These are phyloP conservation scores for Cheilosia soror DNA, from an alignment of 2,888 invertebrate genomes.

Conservation along the genomic window DNA sequence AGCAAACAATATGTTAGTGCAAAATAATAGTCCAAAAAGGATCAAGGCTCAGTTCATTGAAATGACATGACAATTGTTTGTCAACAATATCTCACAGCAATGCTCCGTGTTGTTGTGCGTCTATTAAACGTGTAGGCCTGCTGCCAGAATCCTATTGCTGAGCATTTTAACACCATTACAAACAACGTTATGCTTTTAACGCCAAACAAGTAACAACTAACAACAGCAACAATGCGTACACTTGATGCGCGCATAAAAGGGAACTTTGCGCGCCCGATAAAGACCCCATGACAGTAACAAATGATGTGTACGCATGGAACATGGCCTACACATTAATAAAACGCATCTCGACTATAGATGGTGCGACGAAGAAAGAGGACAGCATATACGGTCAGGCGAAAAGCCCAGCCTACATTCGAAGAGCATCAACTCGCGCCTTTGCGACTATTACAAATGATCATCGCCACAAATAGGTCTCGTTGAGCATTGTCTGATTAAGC, in stretches of 20 bases:
- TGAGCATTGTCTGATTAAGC: slow-evolving; percentile 18
- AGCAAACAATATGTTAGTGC: no score
- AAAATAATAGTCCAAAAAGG: not conserved
- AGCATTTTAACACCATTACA: slow-evolving; percentile 42
- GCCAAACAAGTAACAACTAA: slow-evolving; percentile 21
- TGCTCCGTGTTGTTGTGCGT: not conserved
- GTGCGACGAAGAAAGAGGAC: not conserved
- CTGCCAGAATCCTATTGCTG: not conserved
- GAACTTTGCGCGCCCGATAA: slow-evolving; percentile 26
- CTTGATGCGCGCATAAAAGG: slow-evolving; percentile 29
- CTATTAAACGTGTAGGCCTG: not conserved
- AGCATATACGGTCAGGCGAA: slow-evolving; percentile 3
- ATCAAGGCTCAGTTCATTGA: not conserved
- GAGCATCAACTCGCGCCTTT: not conserved
- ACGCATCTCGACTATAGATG: not conserved
- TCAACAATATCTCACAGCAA: no score
- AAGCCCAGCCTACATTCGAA: slow-evolving; percentile 26
- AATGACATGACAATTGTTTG: not conserved
- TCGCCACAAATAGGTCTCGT: slow-evolving; percentile 43
- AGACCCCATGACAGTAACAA: slow-evolving; percentile 55
- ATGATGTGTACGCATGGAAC: slow-evolving; percentile 51
- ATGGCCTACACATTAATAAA: slow-evolving; percentile 50
- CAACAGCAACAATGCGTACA: slow-evolving; percentile 29
- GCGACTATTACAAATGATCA: slow-evolving; percentile 58
- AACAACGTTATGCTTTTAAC: slow-evolving; percentile 64